Conservation (phyloP, 2,797 vertebrate genomes). For the Salmo trutta region DNA sequence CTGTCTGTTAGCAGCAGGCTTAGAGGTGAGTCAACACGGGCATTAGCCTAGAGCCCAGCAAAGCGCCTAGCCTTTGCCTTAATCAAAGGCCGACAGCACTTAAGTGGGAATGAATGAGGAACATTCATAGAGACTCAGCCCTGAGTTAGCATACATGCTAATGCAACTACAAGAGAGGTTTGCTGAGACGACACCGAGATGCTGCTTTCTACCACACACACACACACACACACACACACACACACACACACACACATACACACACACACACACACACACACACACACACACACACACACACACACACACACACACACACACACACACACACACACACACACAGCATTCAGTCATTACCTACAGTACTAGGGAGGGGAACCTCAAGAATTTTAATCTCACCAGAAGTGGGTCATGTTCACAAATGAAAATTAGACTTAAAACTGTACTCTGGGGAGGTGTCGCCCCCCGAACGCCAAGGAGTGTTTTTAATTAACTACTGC, state of each 20-base stretch:
- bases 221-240: too few species aligned
- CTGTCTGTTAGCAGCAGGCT: constrained; percentile 47
- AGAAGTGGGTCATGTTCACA: constrained; percentile 16
- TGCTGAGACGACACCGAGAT: constrained; percentile 1
- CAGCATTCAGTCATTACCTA: not conserved
- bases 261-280: not conserved
- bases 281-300: too few species aligned
- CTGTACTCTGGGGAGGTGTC: too few species aligned
- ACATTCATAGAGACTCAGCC: not conserved
- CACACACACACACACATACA: too few species aligned
- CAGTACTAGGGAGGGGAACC: not conserved
- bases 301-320: too few species aligned
- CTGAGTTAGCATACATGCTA: too few species aligned
- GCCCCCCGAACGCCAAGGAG: not conserved
- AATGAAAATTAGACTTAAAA: constrained; percentile 2
- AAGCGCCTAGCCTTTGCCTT: constrained; percentile 27
- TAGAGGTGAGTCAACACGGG: constrained; percentile 22
- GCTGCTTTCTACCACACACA: not conserved
- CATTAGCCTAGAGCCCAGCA: constrained; percentile 18
- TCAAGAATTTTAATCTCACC: constrained; percentile 27
- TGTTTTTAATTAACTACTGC: not conserved
- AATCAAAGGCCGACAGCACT: constrained; percentile 48
- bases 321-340: not conserved
- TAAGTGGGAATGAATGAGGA: constrained; percentile 21
- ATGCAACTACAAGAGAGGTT: too few species aligned